phyloP scores from a whole-genome alignment of 2,797 vertebrate genomes.

The Molossus molossus region DNA sequence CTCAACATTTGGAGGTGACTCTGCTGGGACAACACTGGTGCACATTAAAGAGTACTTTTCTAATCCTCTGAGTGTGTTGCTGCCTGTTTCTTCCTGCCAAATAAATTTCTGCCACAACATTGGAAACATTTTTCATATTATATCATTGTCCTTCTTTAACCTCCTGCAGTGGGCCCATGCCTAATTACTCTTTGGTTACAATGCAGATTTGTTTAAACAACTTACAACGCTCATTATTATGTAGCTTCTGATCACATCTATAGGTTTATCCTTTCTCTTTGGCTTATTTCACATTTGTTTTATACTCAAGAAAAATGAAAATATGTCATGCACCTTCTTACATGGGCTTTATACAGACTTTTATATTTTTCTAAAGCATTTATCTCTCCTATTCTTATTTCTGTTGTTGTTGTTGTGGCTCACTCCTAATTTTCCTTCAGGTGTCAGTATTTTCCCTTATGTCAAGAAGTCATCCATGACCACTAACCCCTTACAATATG shows the following conservation, averaged over 20 bases:
- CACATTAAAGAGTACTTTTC: too few relatives aligned
- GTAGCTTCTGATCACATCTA: neutral
- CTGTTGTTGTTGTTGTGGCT: neutral
- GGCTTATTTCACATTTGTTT: neutral
- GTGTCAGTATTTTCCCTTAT: neutral
- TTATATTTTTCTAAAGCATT: neutral
- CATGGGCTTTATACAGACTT: neutral
- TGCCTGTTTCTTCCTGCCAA: too few relatives aligned
- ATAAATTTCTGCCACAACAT: too few relatives aligned
- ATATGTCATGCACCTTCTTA: neutral
- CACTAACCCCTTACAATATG: neutral
- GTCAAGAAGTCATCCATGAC: neutral
- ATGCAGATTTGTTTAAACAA: constrained; percentile 32
- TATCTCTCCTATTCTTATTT: neutral
- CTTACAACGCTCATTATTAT: neutral
- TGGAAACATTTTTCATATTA: neutral
- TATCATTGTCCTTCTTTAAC: neutral
- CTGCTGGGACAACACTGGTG: too few relatives aligned
- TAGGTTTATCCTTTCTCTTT: neutral
- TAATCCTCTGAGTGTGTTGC: too few relatives aligned
- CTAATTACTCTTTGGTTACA: neutral
- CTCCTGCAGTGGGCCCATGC: neutral
- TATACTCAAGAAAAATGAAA: neutral
- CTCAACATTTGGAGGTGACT: too few relatives aligned
- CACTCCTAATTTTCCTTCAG: constrained; percentile 11